Evolutionary conservation across 1,140 invertebrate species (phyloP).

Genomic region (Cydia strobilella): DNA sequence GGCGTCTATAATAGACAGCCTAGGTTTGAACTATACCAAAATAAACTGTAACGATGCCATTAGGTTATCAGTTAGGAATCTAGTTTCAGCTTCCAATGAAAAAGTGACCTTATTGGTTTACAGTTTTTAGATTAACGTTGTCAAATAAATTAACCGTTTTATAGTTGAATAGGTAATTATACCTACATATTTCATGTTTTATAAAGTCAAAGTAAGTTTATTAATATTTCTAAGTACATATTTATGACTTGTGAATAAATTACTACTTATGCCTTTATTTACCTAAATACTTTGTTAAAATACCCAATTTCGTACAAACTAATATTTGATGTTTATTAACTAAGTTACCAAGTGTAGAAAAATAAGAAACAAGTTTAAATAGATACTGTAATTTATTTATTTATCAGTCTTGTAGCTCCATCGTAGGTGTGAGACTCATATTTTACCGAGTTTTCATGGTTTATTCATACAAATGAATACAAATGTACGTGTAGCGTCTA

Average conservation of each 20-base stretch:
- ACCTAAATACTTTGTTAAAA: neutral
- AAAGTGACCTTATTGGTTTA: neutral
- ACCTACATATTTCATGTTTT: neutral
- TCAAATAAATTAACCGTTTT: constrained; percentile 8
- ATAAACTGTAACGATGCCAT: constrained; percentile 22
- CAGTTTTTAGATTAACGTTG: neutral
- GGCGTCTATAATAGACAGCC: neutral
- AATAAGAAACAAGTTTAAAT: neutral
- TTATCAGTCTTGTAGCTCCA: neutral
- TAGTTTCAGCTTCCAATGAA: constrained; percentile 1
- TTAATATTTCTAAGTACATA: no score
- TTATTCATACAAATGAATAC: constrained; percentile 10
- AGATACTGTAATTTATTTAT: neutral
- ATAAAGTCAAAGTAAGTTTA: neutral
- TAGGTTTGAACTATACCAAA: neutral
- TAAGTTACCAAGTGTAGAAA: neutral
- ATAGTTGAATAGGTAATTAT: neutral
- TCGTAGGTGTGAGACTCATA: constrained; percentile 2
- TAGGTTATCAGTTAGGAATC: constrained; percentile 25
- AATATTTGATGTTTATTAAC: no score
- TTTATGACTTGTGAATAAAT: no score
- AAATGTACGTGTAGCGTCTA: neutral
- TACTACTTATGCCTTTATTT: no score
- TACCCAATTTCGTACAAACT: neutral
- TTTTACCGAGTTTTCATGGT: neutral